Evolutionary conservation across 2,888 invertebrate species (phyloP), one percentile per base, ranked within the genome.

Genomic region (Harpagoxenus sublaevis): DNA sequence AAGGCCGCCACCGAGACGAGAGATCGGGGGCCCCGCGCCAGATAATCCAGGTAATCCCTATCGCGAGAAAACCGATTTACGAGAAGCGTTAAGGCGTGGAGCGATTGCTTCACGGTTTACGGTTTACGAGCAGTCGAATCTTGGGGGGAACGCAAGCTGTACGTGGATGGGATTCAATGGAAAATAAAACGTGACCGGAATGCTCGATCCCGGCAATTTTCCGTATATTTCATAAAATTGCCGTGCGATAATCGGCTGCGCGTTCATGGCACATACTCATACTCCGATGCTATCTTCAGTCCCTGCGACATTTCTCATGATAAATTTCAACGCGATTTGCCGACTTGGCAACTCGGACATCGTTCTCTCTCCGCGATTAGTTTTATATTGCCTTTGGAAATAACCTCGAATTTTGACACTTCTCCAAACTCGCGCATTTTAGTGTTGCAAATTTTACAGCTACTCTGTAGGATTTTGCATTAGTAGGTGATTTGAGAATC

Each of bases 111-210:
- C 57, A 83, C 84, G 86, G 84, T 65, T 73, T 53, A 57, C 87
- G 87, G 74, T 89, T 85, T 83, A 89, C 89, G 90, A 86, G 48
- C 70, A 81, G 79, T 81, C 86, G 88, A 86, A 90, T 85, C 79
- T 63, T 71, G 73, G 82, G 73, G 82, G 35, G 53, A 68, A 78
- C 82, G 85, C 68, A 48, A 79, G 85, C 60, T 66, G 23, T 23
- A 83, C 86, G 87, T 73, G 85, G 83, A 84, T 86, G 78, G 55
- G 73, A 71, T 86, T 84, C 87, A 39, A 81, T 65, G 79, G 84
- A 83, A 79, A 88, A 90, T 90, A 86, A 90, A 90, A 90, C 90
- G 89, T 90, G 89, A 86, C 87, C n/a, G 48, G 86, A 74, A 51
- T 87, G 66, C 65, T n/a, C 55, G 82, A 83, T 74, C 66, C 57